Evolutionary conservation across 2,797 vertebrate genomes (phyloP), one percentile per base, ranked within the genome.

Genomic region (Enteromius anoplus): DNA sequence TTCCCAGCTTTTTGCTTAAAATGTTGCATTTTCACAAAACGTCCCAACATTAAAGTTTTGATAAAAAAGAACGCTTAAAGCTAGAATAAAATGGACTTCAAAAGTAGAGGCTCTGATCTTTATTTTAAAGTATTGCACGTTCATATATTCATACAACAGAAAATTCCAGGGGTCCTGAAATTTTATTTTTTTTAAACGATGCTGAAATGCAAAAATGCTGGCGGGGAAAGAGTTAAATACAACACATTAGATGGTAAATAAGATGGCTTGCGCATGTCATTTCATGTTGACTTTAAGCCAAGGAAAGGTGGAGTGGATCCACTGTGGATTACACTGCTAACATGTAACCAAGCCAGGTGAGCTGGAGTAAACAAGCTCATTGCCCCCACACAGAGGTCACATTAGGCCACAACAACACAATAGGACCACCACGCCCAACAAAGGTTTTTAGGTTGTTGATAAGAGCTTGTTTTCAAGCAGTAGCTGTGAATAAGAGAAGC

Each of bases 331-430:
- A 71, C 77, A 71, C 47, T 12, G 76, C 49, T 82, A 81, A 75
- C 79, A 84, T 83, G 82, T 85, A 80, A 75, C 80, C 80, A 76
- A 58, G 69, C 75, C 87, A 86, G 83, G 81, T 85, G 85, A 80
- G 23, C 12, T 8, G 53, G 32, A 47, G 51, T 72, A 83, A 75
- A 40, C 64, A 58, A 29, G 29, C 68, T 73, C 65, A n/a, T 83
- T 77, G 65, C 42, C 34, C 73, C 37, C 3, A 66, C 60, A 78
- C 84, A 73, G 4, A 26, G 80, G 77, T 87, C 76, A 60, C 76
- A 81, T 83, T 47, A 72, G 84, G 68, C 82, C 86, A 80, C 78
- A 85, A 80, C 86, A 84, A 81, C 82, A 65, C 62, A 85, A 71
- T 68, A 71, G 65, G n/a, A 71, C 82, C 77, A 88, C 87, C 85